Evolutionary conservation across 2,797 vertebrate species (phyloP).

Genomic region (Orientallactaga sibirica): DNA sequence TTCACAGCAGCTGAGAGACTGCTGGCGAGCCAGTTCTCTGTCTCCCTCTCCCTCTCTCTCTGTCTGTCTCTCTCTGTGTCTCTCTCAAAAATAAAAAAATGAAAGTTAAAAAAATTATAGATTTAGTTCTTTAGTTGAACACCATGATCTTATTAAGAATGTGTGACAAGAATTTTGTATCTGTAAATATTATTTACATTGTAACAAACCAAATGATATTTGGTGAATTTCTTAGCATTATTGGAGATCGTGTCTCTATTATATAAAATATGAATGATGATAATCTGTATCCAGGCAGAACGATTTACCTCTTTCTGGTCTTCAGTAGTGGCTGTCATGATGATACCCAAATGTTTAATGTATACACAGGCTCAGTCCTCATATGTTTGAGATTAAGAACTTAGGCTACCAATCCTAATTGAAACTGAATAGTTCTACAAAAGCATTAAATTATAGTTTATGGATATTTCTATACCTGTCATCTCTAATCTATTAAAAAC

Average conservation of each 20-base stretch:
- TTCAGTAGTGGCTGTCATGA: background rate
- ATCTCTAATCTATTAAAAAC: background rate
- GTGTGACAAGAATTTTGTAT: background rate
- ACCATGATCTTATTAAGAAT: background rate
- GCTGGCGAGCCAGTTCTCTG: too few relatives aligned
- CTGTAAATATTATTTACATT: background rate
- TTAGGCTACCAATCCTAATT: background rate
- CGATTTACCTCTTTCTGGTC: background rate
- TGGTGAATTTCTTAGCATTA: background rate
- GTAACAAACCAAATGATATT: background rate
- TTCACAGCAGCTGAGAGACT: too few relatives aligned
- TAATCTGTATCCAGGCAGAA: background rate
- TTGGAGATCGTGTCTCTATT: background rate
- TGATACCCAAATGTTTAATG: background rate
- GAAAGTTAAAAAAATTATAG: background rate
- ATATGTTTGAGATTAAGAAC: background rate
- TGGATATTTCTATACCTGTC: background rate
- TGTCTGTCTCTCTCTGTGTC: too few relatives aligned
- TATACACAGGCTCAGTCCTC: background rate
- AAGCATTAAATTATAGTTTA: background rate
- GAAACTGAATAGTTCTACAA: constrained; percentile 16
- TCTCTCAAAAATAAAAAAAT: too few relatives aligned
- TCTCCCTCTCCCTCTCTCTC: too few relatives aligned
- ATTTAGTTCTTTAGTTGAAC: constrained; percentile 24
- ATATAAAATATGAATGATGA: constrained; percentile 3